These are phyloP conservation scores for Bombyx mori DNA, from an alignment of 1,140 invertebrate species.

Conservation along the genomic window DNA sequence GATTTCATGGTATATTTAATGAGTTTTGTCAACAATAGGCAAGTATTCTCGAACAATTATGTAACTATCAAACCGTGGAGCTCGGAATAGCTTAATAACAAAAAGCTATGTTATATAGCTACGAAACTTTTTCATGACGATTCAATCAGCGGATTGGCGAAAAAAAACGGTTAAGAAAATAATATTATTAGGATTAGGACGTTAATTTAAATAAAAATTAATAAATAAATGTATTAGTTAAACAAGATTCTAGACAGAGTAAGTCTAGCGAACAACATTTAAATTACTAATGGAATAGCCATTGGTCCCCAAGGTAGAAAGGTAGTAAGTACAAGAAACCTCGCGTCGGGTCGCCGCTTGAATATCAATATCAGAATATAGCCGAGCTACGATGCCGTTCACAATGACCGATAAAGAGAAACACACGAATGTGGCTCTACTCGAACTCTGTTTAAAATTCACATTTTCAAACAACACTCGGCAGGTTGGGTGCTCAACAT, in stretches of 20 bases:
- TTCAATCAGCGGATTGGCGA: too few relatives aligned
- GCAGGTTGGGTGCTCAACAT: constrained; percentile 28
- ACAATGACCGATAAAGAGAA: constrained; percentile 64
- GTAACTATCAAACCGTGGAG: constrained; percentile 39
- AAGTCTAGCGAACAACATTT: neutral
- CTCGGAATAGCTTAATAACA: constrained; percentile 8
- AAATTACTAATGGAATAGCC: constrained; percentile 18
- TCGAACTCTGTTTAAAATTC: constrained; percentile 56
- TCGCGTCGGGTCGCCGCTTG: constrained; percentile 45
- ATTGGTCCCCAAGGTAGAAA: constrained; percentile 41
- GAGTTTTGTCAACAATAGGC: constrained; percentile 35
- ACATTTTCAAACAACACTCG: constrained; percentile 37
- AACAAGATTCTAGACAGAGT: neutral
- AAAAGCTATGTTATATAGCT: too few relatives aligned
- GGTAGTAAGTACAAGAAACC: constrained; percentile 43
- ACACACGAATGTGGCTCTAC: constrained; percentile 57
- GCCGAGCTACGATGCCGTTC: constrained; percentile 38
- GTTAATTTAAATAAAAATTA: too few relatives aligned
- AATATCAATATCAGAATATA: constrained; percentile 66
- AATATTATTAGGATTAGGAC: too few relatives aligned
- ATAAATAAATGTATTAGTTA: too few relatives aligned
- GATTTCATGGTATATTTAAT: constrained; percentile 54
- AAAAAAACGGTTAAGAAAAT: too few relatives aligned
- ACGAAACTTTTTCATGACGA: too few relatives aligned
- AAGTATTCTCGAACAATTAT: constrained; percentile 42